Evolutionary conservation across 2,113 vertebrate species (phyloP).

Genomic region (Aepyceros melampus): DNA sequence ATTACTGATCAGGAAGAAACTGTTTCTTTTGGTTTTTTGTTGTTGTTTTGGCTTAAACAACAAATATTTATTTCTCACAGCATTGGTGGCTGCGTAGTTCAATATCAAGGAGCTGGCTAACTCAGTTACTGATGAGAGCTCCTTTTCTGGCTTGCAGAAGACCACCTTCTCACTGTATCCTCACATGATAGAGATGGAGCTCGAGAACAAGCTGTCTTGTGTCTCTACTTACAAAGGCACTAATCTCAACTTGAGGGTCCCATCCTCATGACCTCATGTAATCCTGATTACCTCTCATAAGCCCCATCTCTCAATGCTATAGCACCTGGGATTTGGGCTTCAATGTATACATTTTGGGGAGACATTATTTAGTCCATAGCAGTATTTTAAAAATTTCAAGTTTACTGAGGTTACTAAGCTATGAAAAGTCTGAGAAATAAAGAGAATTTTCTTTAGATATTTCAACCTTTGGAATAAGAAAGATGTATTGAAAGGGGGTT

Average conservation of each 20-base stretch:
- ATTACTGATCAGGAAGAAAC: neutral
- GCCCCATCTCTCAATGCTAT: neutral
- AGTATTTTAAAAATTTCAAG: neutral
- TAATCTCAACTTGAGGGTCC: neutral
- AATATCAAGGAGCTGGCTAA: neutral
- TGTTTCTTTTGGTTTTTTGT: neutral
- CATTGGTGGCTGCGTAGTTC: neutral
- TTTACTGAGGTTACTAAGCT: neutral
- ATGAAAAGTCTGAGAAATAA: neutral
- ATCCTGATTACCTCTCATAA: neutral
- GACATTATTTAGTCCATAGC: neutral
- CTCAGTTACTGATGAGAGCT: neutral
- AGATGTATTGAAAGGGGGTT: neutral
- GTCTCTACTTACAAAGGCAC: neutral
- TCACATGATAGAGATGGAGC: neutral
- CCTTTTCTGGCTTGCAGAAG: neutral
- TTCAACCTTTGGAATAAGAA: neutral
- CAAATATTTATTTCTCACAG: neutral
- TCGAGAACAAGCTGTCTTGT: neutral
- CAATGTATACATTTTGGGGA: neutral
- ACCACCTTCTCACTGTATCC: neutral
- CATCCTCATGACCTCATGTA: neutral
- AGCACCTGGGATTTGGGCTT: neutral
- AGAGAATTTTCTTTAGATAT: neutral
- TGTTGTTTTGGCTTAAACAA: neutral